Base-by-base conservation (phyloP, 2,888 invertebrate genomes). In the Parnassius apollo region DNA sequence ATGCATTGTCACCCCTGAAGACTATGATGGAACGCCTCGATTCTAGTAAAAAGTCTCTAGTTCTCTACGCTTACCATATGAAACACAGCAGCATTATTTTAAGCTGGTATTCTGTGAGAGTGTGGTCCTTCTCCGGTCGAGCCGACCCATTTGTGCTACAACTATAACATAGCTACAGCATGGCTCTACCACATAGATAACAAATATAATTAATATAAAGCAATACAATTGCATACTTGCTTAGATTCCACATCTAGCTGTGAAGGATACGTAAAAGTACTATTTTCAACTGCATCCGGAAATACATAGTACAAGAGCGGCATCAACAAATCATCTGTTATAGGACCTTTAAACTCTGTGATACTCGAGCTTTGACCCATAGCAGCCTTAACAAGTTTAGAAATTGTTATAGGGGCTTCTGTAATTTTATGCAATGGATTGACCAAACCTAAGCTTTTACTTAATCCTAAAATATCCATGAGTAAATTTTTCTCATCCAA, bases 281-380 rank as follows among this genome's bases (percentile, higher is more conserved):
- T 83, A 65, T 94, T 92, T 62, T 94, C 93, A 69, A 96, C 95
- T 62, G 97, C 96, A 93, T 98, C 98, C 59, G 98, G 98, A 80
- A 98, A 98, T 35, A 98, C 86, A 82, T 95, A 98, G 78, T 95
- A 95, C 57, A 98, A 81, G 71, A 98, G 93, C 51, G 95, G 94
- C 80, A 95, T 94, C 48, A 98, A 85, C 67, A 96, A 89, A 44
- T 95, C 95, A 74, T 95, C 95, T 12, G 95, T 89, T 75, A 98
- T 94, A 0, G 97, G 97, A 0, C 96, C 96, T 63, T 91, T 91
- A 68, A 91, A 91, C 62, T 95, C 94, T n/a, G 94, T 88, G 59
- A 93, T 93, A 67, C 82, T 91, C 69, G 83, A 93, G 74, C 85
- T 86, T 73, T 86, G 90, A 48, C 90, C 87, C 55, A 92, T 92